Evolutionary conservation across 1,140 invertebrate species (phyloP).

Genomic region (Globodera ellingtonae): DNA sequence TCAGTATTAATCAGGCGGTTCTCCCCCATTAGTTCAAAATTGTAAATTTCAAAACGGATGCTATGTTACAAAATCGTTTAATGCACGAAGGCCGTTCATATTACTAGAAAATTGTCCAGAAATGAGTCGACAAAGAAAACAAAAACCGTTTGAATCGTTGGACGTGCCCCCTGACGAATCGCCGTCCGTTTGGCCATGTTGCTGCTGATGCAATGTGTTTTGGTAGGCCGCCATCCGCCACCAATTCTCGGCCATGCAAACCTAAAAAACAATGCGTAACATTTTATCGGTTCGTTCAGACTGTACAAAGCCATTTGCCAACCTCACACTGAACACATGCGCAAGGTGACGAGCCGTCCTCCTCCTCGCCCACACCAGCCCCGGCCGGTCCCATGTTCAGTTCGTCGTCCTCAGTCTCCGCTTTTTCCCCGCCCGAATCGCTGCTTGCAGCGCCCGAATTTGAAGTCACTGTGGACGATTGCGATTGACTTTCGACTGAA

Average conservation of each 20-base stretch:
- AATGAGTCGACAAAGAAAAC: too few relatives aligned
- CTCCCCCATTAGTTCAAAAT: too few relatives aligned
- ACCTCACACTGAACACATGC: constrained; percentile 30
- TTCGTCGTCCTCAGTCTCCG: constrained; percentile 18
- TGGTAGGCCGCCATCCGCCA: constrained; percentile 30
- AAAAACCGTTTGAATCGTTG: neutral
- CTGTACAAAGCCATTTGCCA: neutral
- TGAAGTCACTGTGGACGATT: neutral
- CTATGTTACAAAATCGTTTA: too few relatives aligned
- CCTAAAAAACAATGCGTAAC: constrained; percentile 6
- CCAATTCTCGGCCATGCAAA: constrained; percentile 32
- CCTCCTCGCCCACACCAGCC: neutral
- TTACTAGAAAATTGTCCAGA: too few relatives aligned
- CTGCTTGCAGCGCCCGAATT: neutral
- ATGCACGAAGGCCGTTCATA: neutral
- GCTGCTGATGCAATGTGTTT: constrained; percentile 18
- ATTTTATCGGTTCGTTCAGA: too few relatives aligned
- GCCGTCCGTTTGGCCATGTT: neutral
- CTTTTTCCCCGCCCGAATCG: neutral
- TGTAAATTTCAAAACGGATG: too few relatives aligned
- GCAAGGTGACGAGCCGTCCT: constrained; percentile 9
- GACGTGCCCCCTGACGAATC: neutral
- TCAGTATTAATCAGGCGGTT: neutral
- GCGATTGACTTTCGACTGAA: neutral
- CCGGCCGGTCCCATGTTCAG: neutral